Conservation (phyloP, 2,113 vertebrate genomes). For the Gallinago media region DNA sequence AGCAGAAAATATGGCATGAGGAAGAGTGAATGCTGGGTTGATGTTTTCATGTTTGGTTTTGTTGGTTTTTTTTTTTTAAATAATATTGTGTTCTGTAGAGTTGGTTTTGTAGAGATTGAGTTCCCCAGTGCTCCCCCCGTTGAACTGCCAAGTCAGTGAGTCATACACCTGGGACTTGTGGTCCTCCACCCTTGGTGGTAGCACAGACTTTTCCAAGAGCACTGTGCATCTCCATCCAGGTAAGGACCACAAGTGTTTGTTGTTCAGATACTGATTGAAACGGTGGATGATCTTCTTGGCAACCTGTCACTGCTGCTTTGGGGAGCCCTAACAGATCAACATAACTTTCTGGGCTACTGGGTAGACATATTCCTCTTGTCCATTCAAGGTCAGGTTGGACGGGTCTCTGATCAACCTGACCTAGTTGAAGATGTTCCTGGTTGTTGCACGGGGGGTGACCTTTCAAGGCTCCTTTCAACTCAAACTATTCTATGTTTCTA, state of each 20-base stretch:
- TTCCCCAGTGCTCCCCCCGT: background rate
- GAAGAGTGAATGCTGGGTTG: background rate
- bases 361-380: background rate
- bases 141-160: fast-evolving
- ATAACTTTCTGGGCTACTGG: background rate
- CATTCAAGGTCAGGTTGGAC: background rate
- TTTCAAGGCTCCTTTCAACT: background rate
- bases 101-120: background rate
- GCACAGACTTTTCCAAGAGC: background rate
- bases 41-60: too few species aligned
- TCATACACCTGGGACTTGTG: fast-evolving
- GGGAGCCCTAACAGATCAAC: background rate
- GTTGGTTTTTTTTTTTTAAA: background rate
- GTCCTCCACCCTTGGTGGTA: background rate
- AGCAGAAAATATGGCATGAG: background rate
- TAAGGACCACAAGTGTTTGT: background rate
- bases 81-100: fast-evolving
- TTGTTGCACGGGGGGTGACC: background rate
- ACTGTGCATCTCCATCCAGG: background rate
- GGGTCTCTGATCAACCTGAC: background rate
- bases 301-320: background rate
- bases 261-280: background rate
- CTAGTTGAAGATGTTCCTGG: background rate
- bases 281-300: background rate
- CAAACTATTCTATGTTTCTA: background rate